Evolutionary conservation across 2,113 vertebrate species (phyloP), one percentile per base, ranked within the genome.

Genomic region (Nansenia antarctica): DNA sequence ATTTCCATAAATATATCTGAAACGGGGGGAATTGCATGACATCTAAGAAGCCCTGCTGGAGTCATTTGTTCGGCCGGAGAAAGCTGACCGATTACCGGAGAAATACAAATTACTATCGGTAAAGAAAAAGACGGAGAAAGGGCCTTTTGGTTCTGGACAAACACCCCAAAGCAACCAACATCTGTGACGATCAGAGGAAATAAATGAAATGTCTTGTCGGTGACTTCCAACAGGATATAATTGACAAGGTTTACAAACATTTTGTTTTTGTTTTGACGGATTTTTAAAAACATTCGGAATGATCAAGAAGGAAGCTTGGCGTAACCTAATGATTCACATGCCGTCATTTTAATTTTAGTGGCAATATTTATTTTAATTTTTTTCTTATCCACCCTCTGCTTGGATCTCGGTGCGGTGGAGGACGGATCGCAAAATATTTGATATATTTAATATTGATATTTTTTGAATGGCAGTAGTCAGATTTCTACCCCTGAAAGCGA

Each of bases 261-360:
- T 24, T 15, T 64, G 52, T 64, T 80, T n/a, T 72, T 72, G 66
- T 87, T 84, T 76, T 86, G 82, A 77, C 70, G 78, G 84, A 73
- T 84, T 74, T 66, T n/a, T 69, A 68, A 76, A 63, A 49, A 70
- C 68, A 63, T 60, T 55, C 58, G 62, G 72, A n/a, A n/a, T n/a
- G n/a, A 65, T 63, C 70, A 74, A 78, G 70, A 75, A 73, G 84
- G 77, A 78, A 82, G 72, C 73, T 75, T 65, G 58, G 78, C 74
- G 74, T 67, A 85, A n/a, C n/a, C n/a, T n/a, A n/a, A 77, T 88
- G 88, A 89, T 87, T 86, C 82, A 87, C 88, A 88, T 83, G 86
- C 86, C 87, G 88, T 91, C 85, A 80, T 90, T 90, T 90, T 86
- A 76, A 80, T 90, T 90, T 90, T 86, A 76, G 85, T 79, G 86